These are phyloP conservation scores for Trochalopteron elliotii DNA, from an alignment of 2,113 vertebrate genomes.

Conservation along the genomic window DNA sequence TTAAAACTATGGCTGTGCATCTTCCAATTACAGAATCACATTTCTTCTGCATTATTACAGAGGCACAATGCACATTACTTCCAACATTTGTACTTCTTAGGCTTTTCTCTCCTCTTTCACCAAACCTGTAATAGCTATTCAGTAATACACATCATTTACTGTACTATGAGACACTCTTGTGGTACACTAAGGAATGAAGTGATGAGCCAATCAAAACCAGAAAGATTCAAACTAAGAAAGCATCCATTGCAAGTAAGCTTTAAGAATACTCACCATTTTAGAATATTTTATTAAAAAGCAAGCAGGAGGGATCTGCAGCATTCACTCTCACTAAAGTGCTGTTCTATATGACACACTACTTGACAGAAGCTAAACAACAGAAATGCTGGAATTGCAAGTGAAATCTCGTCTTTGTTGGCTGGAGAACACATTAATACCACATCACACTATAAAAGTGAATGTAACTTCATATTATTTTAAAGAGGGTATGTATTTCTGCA, in stretches of 20 bases:
- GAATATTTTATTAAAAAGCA: neutral
- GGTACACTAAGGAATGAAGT: constrained; percentile 53
- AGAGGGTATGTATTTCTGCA: neutral
- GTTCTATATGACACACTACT: neutral
- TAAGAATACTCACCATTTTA: neutral
- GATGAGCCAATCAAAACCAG: neutral
- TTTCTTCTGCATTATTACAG: neutral
- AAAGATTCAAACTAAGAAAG: neutral
- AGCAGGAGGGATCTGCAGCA: neutral
- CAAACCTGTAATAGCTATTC: neutral
- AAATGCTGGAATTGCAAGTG: neutral
- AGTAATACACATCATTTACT: constrained; percentile 38
- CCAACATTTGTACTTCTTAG: neutral
- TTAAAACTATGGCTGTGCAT: neutral
- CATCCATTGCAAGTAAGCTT: neutral
- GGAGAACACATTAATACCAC: neutral
- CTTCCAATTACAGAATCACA: neutral
- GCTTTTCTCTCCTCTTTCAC: neutral
- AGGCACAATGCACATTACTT: neutral
- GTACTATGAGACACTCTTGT: constrained; percentile 67
- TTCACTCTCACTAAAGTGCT: neutral
- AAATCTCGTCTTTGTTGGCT: neutral
- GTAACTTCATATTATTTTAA: neutral
- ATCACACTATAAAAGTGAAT: neutral
- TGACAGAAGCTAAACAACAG: neutral